Conservation (phyloP, 1,140 invertebrate genomes). For the Akabosia matsudoensis region DNA sequence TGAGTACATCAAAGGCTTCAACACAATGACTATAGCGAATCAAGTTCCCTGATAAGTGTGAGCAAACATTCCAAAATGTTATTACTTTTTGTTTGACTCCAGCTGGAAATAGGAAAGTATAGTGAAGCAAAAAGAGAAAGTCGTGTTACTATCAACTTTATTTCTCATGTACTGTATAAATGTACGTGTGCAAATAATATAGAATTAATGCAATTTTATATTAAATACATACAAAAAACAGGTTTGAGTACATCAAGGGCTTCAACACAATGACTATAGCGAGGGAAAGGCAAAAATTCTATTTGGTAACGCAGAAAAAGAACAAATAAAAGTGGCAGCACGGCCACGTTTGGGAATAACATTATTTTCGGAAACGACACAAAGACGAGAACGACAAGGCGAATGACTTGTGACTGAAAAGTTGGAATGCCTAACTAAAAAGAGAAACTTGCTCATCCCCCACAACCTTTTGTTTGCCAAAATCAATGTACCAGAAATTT, state of each 20-base stretch:
- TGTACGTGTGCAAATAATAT: not conserved
- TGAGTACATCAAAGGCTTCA: not conserved
- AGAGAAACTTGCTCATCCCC: no score
- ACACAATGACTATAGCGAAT: not conserved
- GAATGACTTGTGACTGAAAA: not conserved
- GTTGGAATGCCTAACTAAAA: no score
- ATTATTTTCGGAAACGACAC: constrained; percentile 2
- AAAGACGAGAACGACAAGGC: not conserved
- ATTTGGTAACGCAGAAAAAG: not conserved
- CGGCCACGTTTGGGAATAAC: constrained; percentile 11
- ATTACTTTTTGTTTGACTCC: constrained; percentile 7
- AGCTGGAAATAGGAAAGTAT: not conserved
- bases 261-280: not conserved
- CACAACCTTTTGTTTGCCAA: no score
- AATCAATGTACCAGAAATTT: no score
- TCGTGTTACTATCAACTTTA: not conserved
- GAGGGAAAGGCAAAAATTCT: not conserved
- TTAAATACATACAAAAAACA: not conserved
- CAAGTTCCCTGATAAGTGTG: not conserved
- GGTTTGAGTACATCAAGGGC: not conserved
- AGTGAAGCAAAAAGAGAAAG: not conserved
- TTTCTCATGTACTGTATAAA: not conserved
- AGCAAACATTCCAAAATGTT: not conserved
- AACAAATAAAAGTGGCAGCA: constrained; percentile 9
- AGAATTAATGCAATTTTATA: not conserved